phyloP scores from a whole-genome alignment of 2,113 vertebrate species.

The Hystrix brachyura region DNA sequence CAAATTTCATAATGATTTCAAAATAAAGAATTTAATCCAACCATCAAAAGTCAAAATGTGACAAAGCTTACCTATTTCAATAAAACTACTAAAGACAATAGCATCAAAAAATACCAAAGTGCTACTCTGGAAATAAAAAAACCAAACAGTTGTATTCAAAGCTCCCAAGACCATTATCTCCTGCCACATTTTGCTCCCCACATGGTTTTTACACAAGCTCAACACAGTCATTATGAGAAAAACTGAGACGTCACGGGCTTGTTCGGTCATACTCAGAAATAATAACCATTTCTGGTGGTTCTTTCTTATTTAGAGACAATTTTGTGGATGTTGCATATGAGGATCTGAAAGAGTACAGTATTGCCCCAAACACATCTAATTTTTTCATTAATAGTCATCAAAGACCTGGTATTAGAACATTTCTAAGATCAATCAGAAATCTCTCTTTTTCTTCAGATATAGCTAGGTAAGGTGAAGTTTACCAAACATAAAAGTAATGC shows the following conservation, averaged over 20 bases:
- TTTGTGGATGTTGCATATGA: background rate
- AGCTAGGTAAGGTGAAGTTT: background rate
- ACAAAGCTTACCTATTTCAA: conserved; percentile 58
- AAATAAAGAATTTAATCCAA: conserved; percentile 54
- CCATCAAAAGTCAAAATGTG: conserved; percentile 29
- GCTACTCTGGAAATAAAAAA: conserved; percentile 48
- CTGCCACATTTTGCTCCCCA: background rate
- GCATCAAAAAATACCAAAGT: conserved; percentile 20
- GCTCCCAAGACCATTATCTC: conserved; percentile 30
- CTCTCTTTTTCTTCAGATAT: background rate
- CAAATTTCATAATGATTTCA: background rate
- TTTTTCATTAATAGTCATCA: background rate
- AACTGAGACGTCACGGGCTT: background rate
- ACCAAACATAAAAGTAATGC: background rate
- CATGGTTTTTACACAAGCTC: background rate
- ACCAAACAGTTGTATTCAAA: conserved; percentile 19
- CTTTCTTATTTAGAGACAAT: background rate
- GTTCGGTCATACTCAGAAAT: background rate
- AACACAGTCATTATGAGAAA: conserved; percentile 43
- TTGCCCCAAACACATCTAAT: background rate
- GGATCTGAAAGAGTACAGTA: background rate
- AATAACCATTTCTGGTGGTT: background rate
- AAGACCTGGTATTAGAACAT: background rate
- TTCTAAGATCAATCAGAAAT: background rate
- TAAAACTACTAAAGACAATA: conserved; percentile 55